phyloP scores from a whole-genome alignment of 1,140 invertebrate species.

The Drosophila ironensis region DNA sequence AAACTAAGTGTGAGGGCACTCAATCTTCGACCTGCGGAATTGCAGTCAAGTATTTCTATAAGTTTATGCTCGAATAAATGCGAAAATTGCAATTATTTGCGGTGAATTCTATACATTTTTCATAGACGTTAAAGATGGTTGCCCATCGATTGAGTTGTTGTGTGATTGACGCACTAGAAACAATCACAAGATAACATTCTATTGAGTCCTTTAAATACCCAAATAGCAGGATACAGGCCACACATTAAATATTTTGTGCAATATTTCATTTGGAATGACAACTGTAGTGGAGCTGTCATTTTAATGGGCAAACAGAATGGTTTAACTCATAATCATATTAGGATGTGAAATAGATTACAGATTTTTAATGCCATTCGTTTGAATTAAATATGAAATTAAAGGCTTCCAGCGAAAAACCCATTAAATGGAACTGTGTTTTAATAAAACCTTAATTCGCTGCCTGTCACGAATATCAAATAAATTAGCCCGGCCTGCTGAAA shows the following conservation, averaged over 20 bases:
- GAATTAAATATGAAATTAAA: background rate
- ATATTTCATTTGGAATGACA: too few relatives aligned
- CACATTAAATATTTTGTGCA: too few relatives aligned
- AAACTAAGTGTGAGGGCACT: too few relatives aligned
- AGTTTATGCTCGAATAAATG: constrained; percentile 57
- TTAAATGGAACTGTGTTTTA: constrained; percentile 14
- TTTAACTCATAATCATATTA: too few relatives aligned
- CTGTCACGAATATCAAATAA: constrained; percentile 19
- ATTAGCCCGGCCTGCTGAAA: constrained; percentile 13
- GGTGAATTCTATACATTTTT: constrained; percentile 6
- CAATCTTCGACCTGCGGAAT: too few relatives aligned
- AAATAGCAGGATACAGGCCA: too few relatives aligned
- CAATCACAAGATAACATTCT: constrained; percentile 8
- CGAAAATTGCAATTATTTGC: constrained; percentile 41
- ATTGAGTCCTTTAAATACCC: background rate
- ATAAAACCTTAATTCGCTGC: constrained; percentile 11
- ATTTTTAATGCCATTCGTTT: background rate
- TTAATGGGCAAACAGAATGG: background rate
- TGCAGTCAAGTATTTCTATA: too few relatives aligned
- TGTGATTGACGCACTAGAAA: constrained; percentile 4
- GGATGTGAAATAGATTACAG: background rate
- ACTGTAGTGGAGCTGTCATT: too few relatives aligned
- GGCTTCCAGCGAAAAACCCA: background rate
- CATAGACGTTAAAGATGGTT: background rate
- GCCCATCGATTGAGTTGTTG: background rate